phyloP scores from a whole-genome alignment of 2,888 invertebrate genomes.

The Carabus problematicus region DNA sequence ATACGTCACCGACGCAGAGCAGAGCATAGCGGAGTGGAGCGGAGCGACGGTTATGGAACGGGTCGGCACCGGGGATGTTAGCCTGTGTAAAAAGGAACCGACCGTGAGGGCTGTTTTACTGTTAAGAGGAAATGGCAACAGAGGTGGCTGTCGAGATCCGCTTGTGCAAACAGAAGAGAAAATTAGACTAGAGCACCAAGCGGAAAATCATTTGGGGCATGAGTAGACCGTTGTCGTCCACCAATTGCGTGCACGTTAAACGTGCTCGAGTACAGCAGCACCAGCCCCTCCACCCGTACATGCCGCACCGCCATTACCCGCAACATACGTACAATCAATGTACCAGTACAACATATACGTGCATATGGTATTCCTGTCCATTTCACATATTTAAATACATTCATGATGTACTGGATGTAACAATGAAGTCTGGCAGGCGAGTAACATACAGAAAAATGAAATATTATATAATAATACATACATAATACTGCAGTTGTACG shows the following conservation, averaged over 20 bases:
- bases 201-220: slow-evolving; percentile 40
- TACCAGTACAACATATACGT: too few species aligned
- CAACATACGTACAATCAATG: neutral
- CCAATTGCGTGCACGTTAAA: slow-evolving; percentile 29
- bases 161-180: slow-evolving; percentile 42
- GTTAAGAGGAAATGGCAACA: slow-evolving; percentile 41
- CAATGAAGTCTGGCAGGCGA: too few species aligned
- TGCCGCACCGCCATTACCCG: neutral
- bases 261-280: slow-evolving; percentile 5
- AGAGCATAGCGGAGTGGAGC: slow-evolving; percentile 1
- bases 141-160: slow-evolving; percentile 41
- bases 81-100: slow-evolving; percentile 39
- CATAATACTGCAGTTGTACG: too few species aligned
- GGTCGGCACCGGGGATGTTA: slow-evolving; percentile 6
- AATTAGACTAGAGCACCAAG: slow-evolving; percentile 41
- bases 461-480: too few species aligned
- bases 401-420: too few species aligned
- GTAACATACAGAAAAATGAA: too few species aligned
- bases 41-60: neutral
- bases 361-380: too few species aligned
- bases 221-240: slow-evolving; percentile 39
- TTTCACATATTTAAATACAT: too few species aligned
- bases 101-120: slow-evolving; percentile 18
- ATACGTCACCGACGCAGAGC: slow-evolving; percentile 10
- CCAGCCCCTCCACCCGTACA: neutral